Evolutionary conservation across 1,140 invertebrate genomes (phyloP).

Genomic region (Diabrotica virgifera): DNA sequence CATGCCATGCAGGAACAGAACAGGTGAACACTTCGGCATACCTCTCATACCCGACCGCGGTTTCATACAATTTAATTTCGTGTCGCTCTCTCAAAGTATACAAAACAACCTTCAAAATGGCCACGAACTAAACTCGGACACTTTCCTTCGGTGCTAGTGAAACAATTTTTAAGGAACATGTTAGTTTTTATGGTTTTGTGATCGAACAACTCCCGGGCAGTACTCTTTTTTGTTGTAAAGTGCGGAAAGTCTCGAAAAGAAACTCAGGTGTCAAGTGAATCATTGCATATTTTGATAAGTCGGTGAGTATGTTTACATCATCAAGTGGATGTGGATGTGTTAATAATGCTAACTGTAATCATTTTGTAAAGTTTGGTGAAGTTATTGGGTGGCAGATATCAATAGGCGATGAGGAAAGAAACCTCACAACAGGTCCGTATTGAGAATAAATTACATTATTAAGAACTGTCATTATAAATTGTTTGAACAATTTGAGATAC

Average conservation of each 20-base stretch:
- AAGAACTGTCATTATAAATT: too few relatives aligned
- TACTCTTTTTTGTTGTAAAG: not conserved
- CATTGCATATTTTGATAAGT: not conserved
- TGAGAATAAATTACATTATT: too few relatives aligned
- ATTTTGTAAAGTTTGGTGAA: not conserved
- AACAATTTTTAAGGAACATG: not conserved
- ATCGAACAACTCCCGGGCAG: too few relatives aligned
- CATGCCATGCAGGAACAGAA: not conserved
- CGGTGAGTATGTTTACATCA: slow-evolving; percentile 12
- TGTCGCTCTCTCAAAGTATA: not conserved
- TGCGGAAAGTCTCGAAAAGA: not conserved
- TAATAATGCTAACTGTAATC: not conserved
- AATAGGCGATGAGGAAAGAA: not conserved
- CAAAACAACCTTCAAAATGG: not conserved
- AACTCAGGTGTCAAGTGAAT: not conserved
- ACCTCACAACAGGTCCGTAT: not conserved
- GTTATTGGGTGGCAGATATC: not conserved
- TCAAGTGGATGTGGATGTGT: not conserved
- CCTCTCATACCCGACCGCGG: not conserved
- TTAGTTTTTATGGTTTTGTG: not conserved
- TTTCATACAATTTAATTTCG: not conserved
- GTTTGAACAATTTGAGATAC: too few relatives aligned
- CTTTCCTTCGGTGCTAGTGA: not conserved
- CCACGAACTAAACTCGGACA: not conserved
- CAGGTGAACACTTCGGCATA: not conserved